Evolutionary conservation across 2,888 invertebrate genomes (phyloP).

Genomic region (Macrosoma leucophasiata): DNA sequence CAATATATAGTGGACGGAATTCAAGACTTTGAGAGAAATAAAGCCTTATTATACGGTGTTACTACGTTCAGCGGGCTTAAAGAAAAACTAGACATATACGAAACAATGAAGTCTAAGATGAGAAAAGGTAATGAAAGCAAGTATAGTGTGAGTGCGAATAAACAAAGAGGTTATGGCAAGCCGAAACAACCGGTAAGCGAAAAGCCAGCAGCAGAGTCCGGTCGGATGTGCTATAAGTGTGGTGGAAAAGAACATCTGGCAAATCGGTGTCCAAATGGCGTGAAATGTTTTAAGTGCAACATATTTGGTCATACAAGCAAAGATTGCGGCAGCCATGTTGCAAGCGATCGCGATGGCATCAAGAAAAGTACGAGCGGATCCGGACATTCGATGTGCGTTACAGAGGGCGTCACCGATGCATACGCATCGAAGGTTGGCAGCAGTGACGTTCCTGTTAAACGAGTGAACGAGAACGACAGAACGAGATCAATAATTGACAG

Average conservation of each 20-base stretch:
- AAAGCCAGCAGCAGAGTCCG: no score
- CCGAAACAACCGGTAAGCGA: no score
- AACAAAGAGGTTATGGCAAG: no score
- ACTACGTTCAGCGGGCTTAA: slow-evolving; percentile 21
- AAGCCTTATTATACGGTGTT: slow-evolving; percentile 23
- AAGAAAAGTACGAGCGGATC: neutral
- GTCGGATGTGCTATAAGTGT: no score
- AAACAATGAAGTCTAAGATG: slow-evolving; percentile 10
- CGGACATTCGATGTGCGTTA: neutral
- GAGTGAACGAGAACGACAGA: neutral
- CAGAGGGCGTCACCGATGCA: neutral
- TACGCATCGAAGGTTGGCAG: neutral
- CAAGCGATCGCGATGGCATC: no score
- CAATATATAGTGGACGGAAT: no score
- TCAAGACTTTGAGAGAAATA: no score
- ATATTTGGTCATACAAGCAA: slow-evolving; percentile 11
- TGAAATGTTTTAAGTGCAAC: slow-evolving; percentile 20
- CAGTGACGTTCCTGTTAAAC: neutral
- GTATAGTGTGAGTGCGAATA: no score
- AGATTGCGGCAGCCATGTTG: neutral
- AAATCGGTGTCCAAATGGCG: slow-evolving; percentile 1
- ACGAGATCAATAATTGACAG: neutral
- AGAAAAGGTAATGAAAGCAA: no score
- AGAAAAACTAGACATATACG: slow-evolving; percentile 19
- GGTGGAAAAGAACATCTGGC: no score